Conservation (phyloP, 2,888 invertebrate species). For the Xanthia togata region DNA sequence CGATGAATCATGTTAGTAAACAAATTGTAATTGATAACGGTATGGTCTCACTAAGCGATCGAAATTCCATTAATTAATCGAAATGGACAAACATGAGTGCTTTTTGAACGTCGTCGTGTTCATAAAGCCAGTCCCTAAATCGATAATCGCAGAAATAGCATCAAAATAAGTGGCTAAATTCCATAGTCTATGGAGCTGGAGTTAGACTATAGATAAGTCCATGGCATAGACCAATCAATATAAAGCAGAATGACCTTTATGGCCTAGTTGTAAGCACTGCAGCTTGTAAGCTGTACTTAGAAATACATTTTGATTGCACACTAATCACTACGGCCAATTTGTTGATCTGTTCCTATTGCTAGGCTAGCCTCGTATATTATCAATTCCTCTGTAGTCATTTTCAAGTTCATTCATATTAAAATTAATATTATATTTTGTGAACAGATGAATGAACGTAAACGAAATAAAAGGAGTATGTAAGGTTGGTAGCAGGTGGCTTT, state of each 20-base stretch:
- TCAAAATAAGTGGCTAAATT: not conserved
- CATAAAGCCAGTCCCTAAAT: not conserved
- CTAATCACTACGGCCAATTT: not conserved
- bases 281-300: not conserved
- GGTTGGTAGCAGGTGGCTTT: too few species aligned
- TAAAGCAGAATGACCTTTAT: not conserved
- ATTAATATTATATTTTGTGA: too few species aligned
- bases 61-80: not conserved
- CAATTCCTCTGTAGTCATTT: not conserved
- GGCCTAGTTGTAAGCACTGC: not conserved
- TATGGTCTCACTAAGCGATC: not conserved
- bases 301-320: not conserved
- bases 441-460: too few species aligned
- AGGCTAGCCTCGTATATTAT: not conserved
- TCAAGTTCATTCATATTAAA: not conserved
- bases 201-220: not conserved
- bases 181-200: not conserved
- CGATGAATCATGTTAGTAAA: constrained; percentile 42
- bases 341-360: not conserved
- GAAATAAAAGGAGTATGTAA: too few species aligned
- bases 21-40: constrained; percentile 22
- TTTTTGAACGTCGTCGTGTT: not conserved
- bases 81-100: not conserved
- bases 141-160: not conserved
- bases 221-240: not conserved